Evolutionary conservation across 2,113 vertebrate genomes (phyloP).

Genomic region (Bothrops jararaca): DNA sequence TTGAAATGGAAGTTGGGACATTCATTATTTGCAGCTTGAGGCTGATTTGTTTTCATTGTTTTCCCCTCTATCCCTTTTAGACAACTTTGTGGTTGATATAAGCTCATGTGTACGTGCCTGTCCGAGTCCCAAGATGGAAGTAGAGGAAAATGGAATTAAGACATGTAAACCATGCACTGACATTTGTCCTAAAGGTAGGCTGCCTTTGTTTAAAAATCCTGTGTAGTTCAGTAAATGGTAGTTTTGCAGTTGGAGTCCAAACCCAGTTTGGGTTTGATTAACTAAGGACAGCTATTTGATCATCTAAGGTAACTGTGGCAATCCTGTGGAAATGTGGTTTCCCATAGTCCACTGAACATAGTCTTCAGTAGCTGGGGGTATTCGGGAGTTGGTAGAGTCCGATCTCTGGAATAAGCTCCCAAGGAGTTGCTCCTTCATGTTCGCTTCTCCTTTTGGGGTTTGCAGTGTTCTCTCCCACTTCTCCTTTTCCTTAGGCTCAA

Average conservation of each 20-base stretch:
- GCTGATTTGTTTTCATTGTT: neutral
- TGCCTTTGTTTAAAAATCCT: neutral
- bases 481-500: neutral
- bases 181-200: conserved; percentile 95
- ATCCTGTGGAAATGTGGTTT: neutral
- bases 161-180: conserved; percentile 98
- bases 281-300: neutral
- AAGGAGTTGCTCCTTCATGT: neutral
- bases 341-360: neutral
- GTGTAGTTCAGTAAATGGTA: neutral
- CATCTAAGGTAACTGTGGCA: neutral
- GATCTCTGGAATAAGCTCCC: neutral
- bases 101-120: conserved; percentile 96
- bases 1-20: neutral
- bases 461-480: neutral
- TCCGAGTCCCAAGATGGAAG: conserved; percentile 97
- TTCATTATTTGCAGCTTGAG: neutral
- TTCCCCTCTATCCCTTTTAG: conserved; percentile 59
- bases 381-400: neutral
- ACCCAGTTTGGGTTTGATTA: neutral
- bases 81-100: conserved; percentile 98
- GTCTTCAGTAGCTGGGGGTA: neutral
- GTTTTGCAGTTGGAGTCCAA: neutral
- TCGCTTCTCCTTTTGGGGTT: neutral
- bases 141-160: conserved; percentile 94